Base-by-base conservation (phyloP, 2,888 invertebrate genomes). In the Hetaerina titia region DNA sequence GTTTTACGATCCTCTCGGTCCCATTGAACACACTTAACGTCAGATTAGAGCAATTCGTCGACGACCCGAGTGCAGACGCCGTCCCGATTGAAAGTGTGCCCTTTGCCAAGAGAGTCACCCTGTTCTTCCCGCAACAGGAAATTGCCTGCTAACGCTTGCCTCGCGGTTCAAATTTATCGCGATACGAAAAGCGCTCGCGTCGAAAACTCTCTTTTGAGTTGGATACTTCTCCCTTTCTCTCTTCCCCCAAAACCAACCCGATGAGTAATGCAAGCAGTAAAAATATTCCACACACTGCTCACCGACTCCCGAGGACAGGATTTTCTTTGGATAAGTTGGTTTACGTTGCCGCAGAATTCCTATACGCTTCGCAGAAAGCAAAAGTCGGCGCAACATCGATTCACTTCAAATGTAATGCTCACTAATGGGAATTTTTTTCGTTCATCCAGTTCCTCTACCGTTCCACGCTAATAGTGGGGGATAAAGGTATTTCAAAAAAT, bases 1-100 rank as follows among this genome's bases (percentile, higher is more conserved):
- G 89, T 31, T 89, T 89, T 89, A 89, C 89, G 57, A 58, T 45
- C 57, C 57, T 57, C 89, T 57, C 69, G 69, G n/a, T 69, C 15
- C 69, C 19, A 5, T 69, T 57, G 57, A 89, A 58, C 89, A 58
- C 89, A 58, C 89, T 89, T 89, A n/a, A 58, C 22, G 58, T 89
- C 89, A 22, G 89, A 89, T 89, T 89, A 89, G 89, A 58, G 58
- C 89, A 57, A 58, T 56, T 57, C 58, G 58, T 11, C 57, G 89
- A 45, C 89, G n/a, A n/a, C 89, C 81, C 69, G 69, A 22, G 22
- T 5, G 13, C 17, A 60, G 60, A 45, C 45, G 88, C 56, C 45
- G 45, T 56, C 11, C 22, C 56, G 89, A 89, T 17, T 8, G 58
- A 45, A 22, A 22, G 57, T 22, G 89, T n/a, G 89, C 89, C 81